Base-by-base conservation (phyloP, 2,888 invertebrate genomes). In the Euclidia mi region DNA sequence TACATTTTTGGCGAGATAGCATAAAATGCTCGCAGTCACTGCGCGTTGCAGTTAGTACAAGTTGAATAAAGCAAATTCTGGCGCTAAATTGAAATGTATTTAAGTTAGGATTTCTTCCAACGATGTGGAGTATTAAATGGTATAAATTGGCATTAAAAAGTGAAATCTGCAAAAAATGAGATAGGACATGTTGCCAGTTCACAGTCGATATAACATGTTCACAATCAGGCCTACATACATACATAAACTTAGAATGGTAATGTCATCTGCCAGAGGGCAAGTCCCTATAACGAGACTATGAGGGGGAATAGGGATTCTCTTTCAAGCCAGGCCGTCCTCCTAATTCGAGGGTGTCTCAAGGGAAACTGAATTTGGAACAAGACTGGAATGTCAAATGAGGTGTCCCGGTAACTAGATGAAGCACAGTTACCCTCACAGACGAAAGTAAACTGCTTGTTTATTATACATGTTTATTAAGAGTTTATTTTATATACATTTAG, bases 341-440 rank as follows among this genome's bases (percentile, higher is more conserved):
- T 37, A 48, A 50, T 40, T 59, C 38, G 34, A 37, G 12, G 49
- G 44, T 11, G 25, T 25, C 52, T 38, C 52, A 0, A 44, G 51
- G 31, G 44, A 50, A 48, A 50, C 34, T 50, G 29, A 59, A 56
- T 60, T 56, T 48, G 18, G 50, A 46, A 42, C 55, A 40, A 40
- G 52, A 56, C 18, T 11, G 4, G 71, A 70, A 70, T 70, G 55
- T 15, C 0, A 50, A 65, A 32, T 49, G 25, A 15, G 28, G 9
- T 14, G 28, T 47, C 34, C 41, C 34, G 25, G 41, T 57, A 50
- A 34, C 12, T 25, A 17, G 6, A 28, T 17, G 34, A 34, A 41
- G 52, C 28, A 32, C 15, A 52, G 52, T 20, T 47, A 50, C 46
- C 35, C 40, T 44, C 28, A 1, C 14, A 38, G 2, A 47, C 4